Conservation (phyloP, 2,113 vertebrate genomes). For the Rhinichthys klamathensis region DNA sequence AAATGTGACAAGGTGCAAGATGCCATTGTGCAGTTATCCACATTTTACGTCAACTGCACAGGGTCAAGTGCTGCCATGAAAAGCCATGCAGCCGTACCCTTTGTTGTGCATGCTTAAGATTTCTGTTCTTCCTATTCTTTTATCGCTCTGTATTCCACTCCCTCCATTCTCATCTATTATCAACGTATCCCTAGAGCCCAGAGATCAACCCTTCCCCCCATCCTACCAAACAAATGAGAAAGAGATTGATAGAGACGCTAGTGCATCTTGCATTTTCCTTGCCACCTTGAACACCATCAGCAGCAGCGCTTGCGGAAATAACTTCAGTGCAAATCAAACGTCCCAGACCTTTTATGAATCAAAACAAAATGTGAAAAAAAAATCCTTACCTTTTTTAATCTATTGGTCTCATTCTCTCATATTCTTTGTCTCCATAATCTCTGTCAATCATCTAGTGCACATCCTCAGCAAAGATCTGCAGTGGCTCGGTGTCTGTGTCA, state of each 20-base stretch:
- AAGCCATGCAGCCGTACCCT: conserved; percentile 51
- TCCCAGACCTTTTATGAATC: conserved; percentile 27
- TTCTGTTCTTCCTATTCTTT: conserved; percentile 60
- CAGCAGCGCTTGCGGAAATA: conserved; percentile 62
- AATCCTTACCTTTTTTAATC: conserved; percentile 62
- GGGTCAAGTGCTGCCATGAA: conserved; percentile 46
- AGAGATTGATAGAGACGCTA: background rate
- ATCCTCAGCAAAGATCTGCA: conserved; percentile 61
- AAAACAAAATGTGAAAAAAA: background rate
- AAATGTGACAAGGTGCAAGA: conserved; percentile 11
- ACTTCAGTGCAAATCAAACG: conserved; percentile 61
- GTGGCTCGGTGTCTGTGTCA: conserved; percentile 64
- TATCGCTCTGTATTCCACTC: conserved; percentile 1
- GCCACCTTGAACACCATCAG: conserved; percentile 72
- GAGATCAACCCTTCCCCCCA: conserved; percentile 43
- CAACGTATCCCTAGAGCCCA: conserved; percentile 45
- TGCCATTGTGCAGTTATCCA: background rate
- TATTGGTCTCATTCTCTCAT: conserved; percentile 43
- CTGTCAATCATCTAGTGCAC: conserved; percentile 61
- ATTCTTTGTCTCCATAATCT: conserved; percentile 35
- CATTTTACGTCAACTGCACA: conserved; percentile 12
- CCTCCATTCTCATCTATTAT: conserved; percentile 60
- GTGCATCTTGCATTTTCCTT: conserved; percentile 65
- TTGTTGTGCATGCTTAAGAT: conserved; percentile 74
- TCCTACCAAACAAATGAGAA: conserved; percentile 23